These are phyloP conservation scores for Dione juno DNA, from an alignment of 2,888 invertebrate species.

Conservation along the genomic window DNA sequence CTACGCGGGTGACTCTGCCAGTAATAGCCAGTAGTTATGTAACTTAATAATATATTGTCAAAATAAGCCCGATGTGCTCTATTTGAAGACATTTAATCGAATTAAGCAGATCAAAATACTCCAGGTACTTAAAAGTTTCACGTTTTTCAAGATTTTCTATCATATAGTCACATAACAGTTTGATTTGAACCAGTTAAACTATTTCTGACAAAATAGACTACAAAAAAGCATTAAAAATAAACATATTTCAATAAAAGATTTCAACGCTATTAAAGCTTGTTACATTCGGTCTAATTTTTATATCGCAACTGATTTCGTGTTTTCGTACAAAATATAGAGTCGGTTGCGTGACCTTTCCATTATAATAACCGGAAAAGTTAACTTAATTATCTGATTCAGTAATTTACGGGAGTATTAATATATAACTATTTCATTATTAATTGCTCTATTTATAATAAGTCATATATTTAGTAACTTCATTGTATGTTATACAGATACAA, in stretches of 20 bases:
- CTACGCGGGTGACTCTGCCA: no score
- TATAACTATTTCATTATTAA: background rate
- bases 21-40: no score
- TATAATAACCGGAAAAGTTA: constrained; percentile 25
- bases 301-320: constrained; percentile 16
- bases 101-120: no score
- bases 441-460: background rate
- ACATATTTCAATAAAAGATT: constrained; percentile 13
- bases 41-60: no score
- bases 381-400: background rate
- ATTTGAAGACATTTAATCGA: no score
- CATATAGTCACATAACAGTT: background rate
- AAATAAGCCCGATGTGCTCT: no score
- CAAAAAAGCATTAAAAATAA: background rate
- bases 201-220: background rate
- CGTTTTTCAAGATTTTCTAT: no score
- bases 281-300: constrained; percentile 12
- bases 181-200: background rate
- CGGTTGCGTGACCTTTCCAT: constrained; percentile 24
- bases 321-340: constrained; percentile 14
- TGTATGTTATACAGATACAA: no score
- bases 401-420: background rate
- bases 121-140: no score
- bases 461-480: background rate
- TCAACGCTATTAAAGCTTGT: constrained; percentile 23